Base-by-base conservation (phyloP, 1,140 invertebrate species). In the Drosophila orosa region DNA sequence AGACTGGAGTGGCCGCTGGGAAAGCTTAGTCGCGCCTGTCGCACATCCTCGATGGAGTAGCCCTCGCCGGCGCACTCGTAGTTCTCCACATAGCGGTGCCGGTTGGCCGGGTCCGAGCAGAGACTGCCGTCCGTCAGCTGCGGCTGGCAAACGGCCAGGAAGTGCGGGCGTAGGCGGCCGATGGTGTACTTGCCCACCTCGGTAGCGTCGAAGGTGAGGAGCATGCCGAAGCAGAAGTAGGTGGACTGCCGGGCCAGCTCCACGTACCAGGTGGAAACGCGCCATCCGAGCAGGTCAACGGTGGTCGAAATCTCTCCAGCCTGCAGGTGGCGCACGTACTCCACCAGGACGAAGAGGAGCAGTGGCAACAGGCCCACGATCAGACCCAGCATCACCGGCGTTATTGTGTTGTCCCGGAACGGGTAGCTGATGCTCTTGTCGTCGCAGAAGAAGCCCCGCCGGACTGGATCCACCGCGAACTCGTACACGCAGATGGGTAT, bases 371-470 rank as follows among this genome's bases (percentile, higher is more conserved):
- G 93, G 17, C 96, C 91, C 13, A 96, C 95, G 71, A 96, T 92
- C 76, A 96, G 92, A 91, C 97, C 97, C 19, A 98, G 93, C 92
- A 95, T 94, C 50, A 94, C 90, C 72, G 95, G 96, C 35, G 96
- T 95, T 56, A 98, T 95, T 0, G 97, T 98, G 3, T 96, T 97
- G 1, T 93, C 92, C 58, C 94, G 93, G 90, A 94, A 96, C 8
- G 98, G 98, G 92, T 98, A 97, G 63, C 94, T 94, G 45, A 99
- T 94, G 45, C 96, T 97, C 90, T 98, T 96, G 93, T 99, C 98
- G 91, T 98, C 95, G 93, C 98, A 99, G 93, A 97, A 99, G 93
- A 99, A 99, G 22, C 98, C 98, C 55, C 98, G 93, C 50, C 97
- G 93, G 92, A 95, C 97, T 0, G 98, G 97, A 42, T 94, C 92